These are phyloP conservation scores for Drosophila aff. DNA, from an alignment of 1,140 invertebrate species.

Conservation along the genomic window DNA sequence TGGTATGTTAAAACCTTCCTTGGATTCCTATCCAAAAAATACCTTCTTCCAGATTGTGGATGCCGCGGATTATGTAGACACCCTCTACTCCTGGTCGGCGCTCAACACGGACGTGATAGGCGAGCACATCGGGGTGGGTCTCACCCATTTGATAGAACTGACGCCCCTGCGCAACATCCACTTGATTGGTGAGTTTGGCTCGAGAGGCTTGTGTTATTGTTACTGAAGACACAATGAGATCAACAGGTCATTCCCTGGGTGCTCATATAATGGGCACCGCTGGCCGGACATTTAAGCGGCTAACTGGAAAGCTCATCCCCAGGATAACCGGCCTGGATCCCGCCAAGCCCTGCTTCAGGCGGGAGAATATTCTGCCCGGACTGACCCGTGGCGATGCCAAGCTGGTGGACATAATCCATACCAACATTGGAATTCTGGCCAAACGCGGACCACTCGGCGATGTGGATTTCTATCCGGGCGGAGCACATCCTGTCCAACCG, in stretches of 20 bases:
- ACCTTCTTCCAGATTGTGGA: slow-evolving; percentile 59
- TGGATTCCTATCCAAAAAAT: neutral
- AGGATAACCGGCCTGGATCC: slow-evolving; percentile 90
- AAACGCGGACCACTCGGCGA: slow-evolving; percentile 86
- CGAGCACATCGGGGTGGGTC: slow-evolving; percentile 61
- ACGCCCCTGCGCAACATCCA: slow-evolving; percentile 76
- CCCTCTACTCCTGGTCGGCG: slow-evolving; percentile 81
- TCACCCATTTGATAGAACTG: slow-evolving; percentile 57
- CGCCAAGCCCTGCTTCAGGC: slow-evolving; percentile 88
- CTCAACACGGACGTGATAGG: slow-evolving; percentile 80
- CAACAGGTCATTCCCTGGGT: slow-evolving; percentile 84
- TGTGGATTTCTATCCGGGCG: slow-evolving; percentile 90
- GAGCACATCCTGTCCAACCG: slow-evolving; percentile 85
- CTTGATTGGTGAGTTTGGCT: slow-evolving; percentile 59
- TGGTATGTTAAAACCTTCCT: slow-evolving; percentile 41
- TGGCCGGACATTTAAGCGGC: slow-evolving; percentile 82
- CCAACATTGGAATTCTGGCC: slow-evolving; percentile 89
- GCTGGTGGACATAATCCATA: slow-evolving; percentile 91
- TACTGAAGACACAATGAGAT: neutral
- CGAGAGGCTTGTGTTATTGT: too few species aligned
- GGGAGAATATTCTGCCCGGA: slow-evolving; percentile 85
- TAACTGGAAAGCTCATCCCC: slow-evolving; percentile 76
- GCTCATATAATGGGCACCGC: slow-evolving; percentile 86
- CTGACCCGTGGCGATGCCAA: slow-evolving; percentile 86
- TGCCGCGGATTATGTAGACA: slow-evolving; percentile 76